Conservation (phyloP, 2,797 vertebrate species). For the Gymnothorax reevesii region DNA sequence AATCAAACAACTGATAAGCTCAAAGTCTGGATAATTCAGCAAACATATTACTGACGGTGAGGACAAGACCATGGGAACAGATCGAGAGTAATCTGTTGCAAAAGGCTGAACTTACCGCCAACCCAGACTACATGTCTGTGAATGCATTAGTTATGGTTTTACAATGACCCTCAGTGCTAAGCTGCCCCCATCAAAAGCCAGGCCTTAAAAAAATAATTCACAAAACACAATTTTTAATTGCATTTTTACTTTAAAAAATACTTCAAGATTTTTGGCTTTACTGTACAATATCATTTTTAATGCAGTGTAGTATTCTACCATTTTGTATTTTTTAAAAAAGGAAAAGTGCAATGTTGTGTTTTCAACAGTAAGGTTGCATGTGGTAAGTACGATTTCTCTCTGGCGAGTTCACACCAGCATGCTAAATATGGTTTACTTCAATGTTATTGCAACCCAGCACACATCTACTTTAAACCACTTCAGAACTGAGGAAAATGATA, state of each 20-base stretch:
- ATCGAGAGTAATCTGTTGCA: no score
- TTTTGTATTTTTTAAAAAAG: conserved; percentile 53
- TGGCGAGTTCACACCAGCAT: conserved; percentile 51
- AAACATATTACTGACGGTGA: no score
- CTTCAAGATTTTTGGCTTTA: conserved; percentile 63
- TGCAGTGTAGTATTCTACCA: conserved; percentile 66
- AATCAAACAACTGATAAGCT: no score
- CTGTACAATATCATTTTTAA: conserved; percentile 60
- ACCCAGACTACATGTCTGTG: no score
- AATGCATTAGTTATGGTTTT: neutral
- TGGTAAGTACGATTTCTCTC: conserved; percentile 41
- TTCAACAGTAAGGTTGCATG: conserved; percentile 38
- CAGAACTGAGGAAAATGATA: conserved; percentile 34
- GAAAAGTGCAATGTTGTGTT: conserved; percentile 68
- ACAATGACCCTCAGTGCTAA: neutral
- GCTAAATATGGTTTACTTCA: conserved; percentile 56
- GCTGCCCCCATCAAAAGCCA: neutral
- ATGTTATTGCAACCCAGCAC: conserved; percentile 44
- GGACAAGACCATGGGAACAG: no score
- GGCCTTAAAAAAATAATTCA: conserved; percentile 26
- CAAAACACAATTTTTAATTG: conserved; percentile 46
- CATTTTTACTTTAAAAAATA: conserved; percentile 75
- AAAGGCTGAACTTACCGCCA: no score
- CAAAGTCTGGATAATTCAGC: no score
- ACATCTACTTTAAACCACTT: conserved; percentile 41